Evolutionary conservation across 2,888 invertebrate genomes (phyloP).

Genomic region (Macrosoma leucophasiata): DNA sequence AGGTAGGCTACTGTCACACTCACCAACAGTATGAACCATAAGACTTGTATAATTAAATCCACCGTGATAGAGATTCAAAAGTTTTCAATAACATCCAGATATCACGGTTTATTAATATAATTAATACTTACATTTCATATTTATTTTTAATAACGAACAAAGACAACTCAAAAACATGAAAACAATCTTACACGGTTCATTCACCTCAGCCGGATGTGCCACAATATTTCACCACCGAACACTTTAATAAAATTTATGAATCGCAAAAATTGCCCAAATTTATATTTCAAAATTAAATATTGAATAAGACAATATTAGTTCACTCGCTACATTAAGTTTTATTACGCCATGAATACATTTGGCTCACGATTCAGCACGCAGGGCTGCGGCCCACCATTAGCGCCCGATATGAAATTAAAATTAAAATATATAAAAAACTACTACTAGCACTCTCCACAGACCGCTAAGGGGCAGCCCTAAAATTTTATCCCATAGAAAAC

Average conservation of each 20-base stretch:
- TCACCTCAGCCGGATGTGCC: conserved; percentile 28
- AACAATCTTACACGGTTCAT: conserved; percentile 16
- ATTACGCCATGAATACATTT: conserved; percentile 71
- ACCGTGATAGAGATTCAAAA: too few species aligned
- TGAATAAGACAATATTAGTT: conserved; percentile 75
- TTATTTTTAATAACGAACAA: too few species aligned
- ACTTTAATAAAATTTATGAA: conserved; percentile 57
- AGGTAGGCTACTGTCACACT: too few species aligned
- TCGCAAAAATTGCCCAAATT: conserved; percentile 60
- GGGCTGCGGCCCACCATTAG: conserved; percentile 70
- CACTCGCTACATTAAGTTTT: conserved; percentile 73
- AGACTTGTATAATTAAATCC: too few species aligned
- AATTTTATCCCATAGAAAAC: conserved; percentile 48
- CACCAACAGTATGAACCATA: too few species aligned
- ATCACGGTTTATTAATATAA: too few species aligned
- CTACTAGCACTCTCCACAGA: conserved; percentile 66
- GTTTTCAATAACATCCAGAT: too few species aligned
- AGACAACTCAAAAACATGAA: too few species aligned
- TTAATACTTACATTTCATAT: too few species aligned
- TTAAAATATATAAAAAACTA: conserved; percentile 74
- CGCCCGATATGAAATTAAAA: conserved; percentile 75
- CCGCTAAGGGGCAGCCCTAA: conserved; percentile 72
- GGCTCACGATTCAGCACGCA: conserved; percentile 68
- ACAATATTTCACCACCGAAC: conserved; percentile 25
- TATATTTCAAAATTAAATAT: conserved; percentile 69